Evolutionary conservation across 92 coral and sea anemone genomes (phyloP).

Genomic region (Nematostella vectensis): DNA sequence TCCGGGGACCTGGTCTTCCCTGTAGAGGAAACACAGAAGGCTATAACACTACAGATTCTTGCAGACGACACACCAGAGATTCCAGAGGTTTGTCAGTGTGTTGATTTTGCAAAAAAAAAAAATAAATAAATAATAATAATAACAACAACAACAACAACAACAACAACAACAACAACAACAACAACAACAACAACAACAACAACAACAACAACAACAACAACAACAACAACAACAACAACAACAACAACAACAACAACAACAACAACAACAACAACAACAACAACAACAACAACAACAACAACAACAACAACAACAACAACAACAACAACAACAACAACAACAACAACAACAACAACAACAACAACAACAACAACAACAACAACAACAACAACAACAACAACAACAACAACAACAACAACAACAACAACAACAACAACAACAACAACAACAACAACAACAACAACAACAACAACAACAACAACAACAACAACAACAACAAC

Average conservation of each 20-base stretch:
- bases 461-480: neutral
- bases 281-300: neutral
- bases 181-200: neutral
- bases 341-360: neutral
- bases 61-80: slow-evolving; percentile 69
- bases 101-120: no score
- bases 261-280: neutral
- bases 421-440: neutral
- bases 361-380: neutral
- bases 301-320: neutral
- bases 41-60: slow-evolving; percentile 43
- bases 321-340: neutral
- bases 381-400: slow-evolving; percentile 1
- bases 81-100: slow-evolving; percentile 54
- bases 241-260: neutral
- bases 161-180: neutral
- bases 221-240: neutral
- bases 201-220: neutral
- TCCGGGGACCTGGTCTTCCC: slow-evolving; percentile 74
- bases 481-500: neutral
- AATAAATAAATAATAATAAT: no score
- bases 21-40: slow-evolving; percentile 35
- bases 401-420: neutral
- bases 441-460: neutral
- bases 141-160: neutral